phyloP scores from a whole-genome alignment of 2,113 vertebrate species.

The Nannospalax galili region DNA sequence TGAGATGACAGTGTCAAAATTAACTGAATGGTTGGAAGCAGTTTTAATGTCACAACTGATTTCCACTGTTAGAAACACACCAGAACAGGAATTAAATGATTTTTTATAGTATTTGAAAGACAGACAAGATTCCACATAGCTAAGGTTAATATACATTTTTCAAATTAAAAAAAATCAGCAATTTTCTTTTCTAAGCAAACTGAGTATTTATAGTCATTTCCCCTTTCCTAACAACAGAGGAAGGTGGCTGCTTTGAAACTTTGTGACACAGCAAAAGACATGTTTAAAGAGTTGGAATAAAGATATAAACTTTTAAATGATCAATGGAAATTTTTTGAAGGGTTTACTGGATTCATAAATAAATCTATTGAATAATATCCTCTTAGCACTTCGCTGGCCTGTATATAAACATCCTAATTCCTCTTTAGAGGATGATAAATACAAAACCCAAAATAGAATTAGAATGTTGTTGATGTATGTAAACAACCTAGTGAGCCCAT shows the following conservation, averaged over 20 bases:
- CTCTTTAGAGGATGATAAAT: conserved; percentile 48
- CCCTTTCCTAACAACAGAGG: conserved; percentile 41
- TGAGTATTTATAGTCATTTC: conserved; percentile 58
- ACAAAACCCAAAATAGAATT: conserved; percentile 58
- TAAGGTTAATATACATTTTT: conserved; percentile 76
- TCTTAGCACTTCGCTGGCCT: conserved; percentile 43
- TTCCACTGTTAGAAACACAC: neutral
- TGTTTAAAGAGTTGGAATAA: conserved; percentile 80
- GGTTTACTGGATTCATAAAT: conserved; percentile 74
- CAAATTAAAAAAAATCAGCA: conserved; percentile 71
- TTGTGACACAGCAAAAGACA: conserved; percentile 77
- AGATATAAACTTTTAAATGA: conserved; percentile 77
- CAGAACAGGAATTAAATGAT: conserved; percentile 38
- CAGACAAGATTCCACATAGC: conserved; percentile 63
- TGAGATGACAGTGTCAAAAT: neutral
- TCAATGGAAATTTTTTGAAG: conserved; percentile 72
- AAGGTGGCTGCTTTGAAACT: conserved; percentile 51
- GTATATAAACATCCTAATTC: conserved; percentile 44
- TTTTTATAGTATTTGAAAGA: conserved; percentile 69
- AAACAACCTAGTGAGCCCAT: neutral
- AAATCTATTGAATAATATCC: conserved; percentile 73
- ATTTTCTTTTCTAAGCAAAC: conserved; percentile 70
- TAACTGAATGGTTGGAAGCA: neutral
- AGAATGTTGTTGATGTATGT: conserved; percentile 61
- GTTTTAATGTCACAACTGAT: neutral